These are phyloP conservation scores for Agapornis canus DNA, from an alignment of 2,797 vertebrate species.

Conservation along the genomic window DNA sequence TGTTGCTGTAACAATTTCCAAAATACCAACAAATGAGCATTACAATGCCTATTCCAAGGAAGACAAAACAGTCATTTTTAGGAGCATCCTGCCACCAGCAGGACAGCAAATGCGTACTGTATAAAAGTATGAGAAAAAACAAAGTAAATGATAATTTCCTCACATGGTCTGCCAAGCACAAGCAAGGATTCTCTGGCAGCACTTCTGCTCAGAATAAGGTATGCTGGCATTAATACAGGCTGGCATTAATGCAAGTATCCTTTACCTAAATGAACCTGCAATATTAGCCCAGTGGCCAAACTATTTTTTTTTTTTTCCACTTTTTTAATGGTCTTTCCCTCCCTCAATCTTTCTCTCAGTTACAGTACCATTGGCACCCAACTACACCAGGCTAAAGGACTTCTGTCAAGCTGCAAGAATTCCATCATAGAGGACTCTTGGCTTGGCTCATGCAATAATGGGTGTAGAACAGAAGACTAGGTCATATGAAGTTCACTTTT, in stretches of 20 bases:
- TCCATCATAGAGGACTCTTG: background rate
- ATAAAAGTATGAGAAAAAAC: background rate
- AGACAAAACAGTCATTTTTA: background rate
- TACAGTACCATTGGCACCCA: rapidly evolving
- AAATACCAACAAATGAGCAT: background rate
- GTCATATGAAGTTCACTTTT: background rate
- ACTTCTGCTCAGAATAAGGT: background rate
- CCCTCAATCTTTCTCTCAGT: background rate
- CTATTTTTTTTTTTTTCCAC: background rate
- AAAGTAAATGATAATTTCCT: background rate
- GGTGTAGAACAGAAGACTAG: background rate
- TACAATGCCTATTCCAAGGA: background rate
- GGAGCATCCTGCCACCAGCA: background rate
- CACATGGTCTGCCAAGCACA: background rate
- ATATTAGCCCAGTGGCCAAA: background rate
- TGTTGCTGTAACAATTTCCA: background rate
- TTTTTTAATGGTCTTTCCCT: background rate
- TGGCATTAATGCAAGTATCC: background rate
- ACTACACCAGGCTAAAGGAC: background rate
- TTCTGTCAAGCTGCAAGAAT: background rate
- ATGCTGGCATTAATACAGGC: background rate
- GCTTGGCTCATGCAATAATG: background rate
- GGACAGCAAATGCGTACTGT: background rate
- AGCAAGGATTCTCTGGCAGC: background rate
- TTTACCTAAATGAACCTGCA: background rate